Conservation (phyloP, 2,888 invertebrate species). For the Drosophila sordidapex region DNA sequence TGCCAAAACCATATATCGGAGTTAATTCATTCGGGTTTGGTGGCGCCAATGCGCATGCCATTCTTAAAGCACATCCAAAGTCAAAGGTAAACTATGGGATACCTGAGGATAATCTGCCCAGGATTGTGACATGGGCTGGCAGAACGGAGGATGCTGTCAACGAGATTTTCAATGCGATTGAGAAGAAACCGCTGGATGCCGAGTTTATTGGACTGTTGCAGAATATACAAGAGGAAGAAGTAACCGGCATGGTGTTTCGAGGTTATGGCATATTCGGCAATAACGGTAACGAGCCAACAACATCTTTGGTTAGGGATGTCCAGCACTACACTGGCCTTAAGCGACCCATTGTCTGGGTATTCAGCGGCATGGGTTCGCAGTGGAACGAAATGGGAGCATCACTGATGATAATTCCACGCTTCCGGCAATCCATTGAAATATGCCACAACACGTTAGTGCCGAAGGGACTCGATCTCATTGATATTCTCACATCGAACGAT, state of each 20-base stretch:
- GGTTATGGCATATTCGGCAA: constrained; percentile 88
- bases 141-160: constrained; percentile 92
- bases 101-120: constrained; percentile 89
- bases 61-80: constrained; percentile 76
- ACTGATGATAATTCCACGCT: constrained; percentile 90
- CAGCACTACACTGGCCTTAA: constrained; percentile 88
- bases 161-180: constrained; percentile 88
- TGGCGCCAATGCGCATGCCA: constrained; percentile 90
- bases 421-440: constrained; percentile 89
- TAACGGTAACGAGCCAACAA: constrained; percentile 60
- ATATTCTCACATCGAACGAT: constrained; percentile 88
- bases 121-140: constrained; percentile 91
- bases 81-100: constrained; percentile 86
- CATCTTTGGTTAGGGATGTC: constrained; percentile 85
- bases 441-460: constrained; percentile 87
- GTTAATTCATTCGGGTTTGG: constrained; percentile 98
- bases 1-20: constrained; percentile 91
- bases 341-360: constrained; percentile 94
- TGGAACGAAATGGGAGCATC: constrained; percentile 94
- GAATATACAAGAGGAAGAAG: constrained; percentile 87
- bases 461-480: constrained; percentile 88
- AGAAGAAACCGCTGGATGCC: constrained; percentile 87
- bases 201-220: constrained; percentile 88
- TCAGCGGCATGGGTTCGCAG: constrained; percentile 96
- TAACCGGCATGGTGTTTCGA: constrained; percentile 89